Evolutionary conservation across 64 coral and sea anemone genomes (phyloP).

Genomic region (Dendrophyllia cribrosa): DNA sequence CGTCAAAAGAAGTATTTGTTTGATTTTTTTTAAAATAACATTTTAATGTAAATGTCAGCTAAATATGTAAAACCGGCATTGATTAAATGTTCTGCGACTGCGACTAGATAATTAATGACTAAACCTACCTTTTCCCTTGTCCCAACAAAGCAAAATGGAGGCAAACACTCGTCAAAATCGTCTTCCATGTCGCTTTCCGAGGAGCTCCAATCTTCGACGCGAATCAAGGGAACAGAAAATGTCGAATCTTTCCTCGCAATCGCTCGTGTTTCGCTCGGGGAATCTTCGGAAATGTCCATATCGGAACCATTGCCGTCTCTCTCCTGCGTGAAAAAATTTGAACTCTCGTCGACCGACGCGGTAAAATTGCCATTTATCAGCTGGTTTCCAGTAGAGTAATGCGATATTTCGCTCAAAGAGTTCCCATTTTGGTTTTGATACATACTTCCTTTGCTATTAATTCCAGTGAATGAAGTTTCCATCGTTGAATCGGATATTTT

Average conservation of each 20-base stretch:
- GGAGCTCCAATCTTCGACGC: constrained; percentile 67
- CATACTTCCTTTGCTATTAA: not conserved
- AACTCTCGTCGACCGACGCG: not conserved
- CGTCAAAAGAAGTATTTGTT: not conserved
- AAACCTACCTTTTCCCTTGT: constrained; percentile 28
- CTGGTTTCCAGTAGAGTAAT: not conserved
- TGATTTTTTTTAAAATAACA: not conserved
- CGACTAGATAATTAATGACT: not conserved
- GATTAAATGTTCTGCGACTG: not conserved
- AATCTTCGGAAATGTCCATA: constrained; percentile 38
- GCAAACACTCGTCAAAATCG: constrained; percentile 27
- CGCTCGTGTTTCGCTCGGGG: constrained; percentile 15
- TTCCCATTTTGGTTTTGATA: constrained; percentile 5
- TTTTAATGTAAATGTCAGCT: not conserved
- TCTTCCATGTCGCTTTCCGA: constrained; percentile 53
- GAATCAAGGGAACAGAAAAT: constrained; percentile 59
- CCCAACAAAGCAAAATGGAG: constrained; percentile 49
- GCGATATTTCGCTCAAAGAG: not conserved
- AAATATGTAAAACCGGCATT: not conserved
- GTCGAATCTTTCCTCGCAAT: constrained; percentile 30
- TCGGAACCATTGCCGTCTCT: constrained; percentile 3
- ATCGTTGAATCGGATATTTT: not conserved
- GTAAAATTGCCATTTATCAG: not conserved
- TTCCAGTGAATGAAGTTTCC: not conserved
- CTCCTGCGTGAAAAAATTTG: not conserved